These are phyloP conservation scores for Pogonophryne albipinna DNA, from an alignment of 2,797 vertebrate genomes.

Conservation along the genomic window DNA sequence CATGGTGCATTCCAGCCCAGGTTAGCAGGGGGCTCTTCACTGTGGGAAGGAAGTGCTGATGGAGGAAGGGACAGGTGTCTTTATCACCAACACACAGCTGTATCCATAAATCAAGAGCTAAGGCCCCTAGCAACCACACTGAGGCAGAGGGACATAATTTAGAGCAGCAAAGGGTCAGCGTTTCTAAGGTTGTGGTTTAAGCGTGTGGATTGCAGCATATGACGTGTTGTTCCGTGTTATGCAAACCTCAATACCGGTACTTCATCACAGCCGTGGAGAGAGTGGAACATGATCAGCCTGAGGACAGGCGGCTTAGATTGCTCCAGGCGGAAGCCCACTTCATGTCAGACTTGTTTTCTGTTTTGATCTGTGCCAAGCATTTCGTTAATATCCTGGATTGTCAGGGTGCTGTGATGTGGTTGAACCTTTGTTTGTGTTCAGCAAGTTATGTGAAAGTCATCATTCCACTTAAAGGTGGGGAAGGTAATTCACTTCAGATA, in stretches of 20 bases:
- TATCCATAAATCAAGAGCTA: conserved; percentile 75
- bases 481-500: no score
- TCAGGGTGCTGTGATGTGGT: conserved; percentile 31
- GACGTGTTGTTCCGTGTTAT: conserved; percentile 51
- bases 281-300: conserved; percentile 52
- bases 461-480: neutral
- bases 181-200: conserved; percentile 48
- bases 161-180: conserved; percentile 38
- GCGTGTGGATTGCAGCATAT: conserved; percentile 40
- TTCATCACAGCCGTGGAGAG: conserved; percentile 43
- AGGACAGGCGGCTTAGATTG: conserved; percentile 48
- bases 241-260: conserved; percentile 54
- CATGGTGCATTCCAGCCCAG: conserved; percentile 73
- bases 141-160: conserved; percentile 53
- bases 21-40: conserved; percentile 69
- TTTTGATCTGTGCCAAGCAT: conserved; percentile 25
- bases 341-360: conserved; percentile 34
- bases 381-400: conserved; percentile 35
- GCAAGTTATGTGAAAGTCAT: conserved; percentile 4
- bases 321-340: conserved; percentile 30
- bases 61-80: conserved; percentile 78
- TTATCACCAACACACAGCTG: conserved; percentile 63
- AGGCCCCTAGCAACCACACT: conserved; percentile 47
- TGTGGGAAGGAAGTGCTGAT: conserved; percentile 71
- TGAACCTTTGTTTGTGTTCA: conserved; percentile 19